Conservation (phyloP, 2,113 vertebrate species). For the Thymallus thymallus region DNA sequence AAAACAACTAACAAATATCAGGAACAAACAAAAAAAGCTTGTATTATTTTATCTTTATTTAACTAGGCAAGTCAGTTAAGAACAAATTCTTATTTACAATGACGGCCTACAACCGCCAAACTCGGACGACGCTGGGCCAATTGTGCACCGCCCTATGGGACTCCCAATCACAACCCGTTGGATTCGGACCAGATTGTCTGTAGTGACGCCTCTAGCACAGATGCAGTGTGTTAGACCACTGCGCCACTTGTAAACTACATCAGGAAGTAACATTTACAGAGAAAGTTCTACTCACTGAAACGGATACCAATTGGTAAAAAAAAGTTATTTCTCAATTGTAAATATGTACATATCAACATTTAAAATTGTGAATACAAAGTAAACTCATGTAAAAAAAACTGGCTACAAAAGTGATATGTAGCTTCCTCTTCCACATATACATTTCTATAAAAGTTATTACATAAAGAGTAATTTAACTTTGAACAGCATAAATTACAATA, state of each 20-base stretch:
- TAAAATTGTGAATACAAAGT: slow-evolving; percentile 1
- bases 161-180: too few relatives aligned
- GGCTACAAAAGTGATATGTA: background rate
- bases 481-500: slow-evolving; percentile 17
- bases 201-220: too few relatives aligned
- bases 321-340: slow-evolving; percentile 10
- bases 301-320: slow-evolving; percentile 8
- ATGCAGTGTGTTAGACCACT: too few relatives aligned
- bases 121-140: too few relatives aligned
- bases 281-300: slow-evolving; percentile 11
- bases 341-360: slow-evolving; percentile 20
- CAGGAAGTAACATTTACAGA: slow-evolving; percentile 41
- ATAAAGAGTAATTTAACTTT: slow-evolving; percentile 14
- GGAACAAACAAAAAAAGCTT: background rate
- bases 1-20: slow-evolving; percentile 31
- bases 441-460: slow-evolving; percentile 6
- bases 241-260: slow-evolving; percentile 1
- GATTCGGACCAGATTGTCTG: too few relatives aligned
- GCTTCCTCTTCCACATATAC: slow-evolving; percentile 3
- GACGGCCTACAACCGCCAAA: too few relatives aligned
- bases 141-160: too few relatives aligned
- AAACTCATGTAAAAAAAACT: too few relatives aligned
- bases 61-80: too few relatives aligned
- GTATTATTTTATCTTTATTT: too few relatives aligned
- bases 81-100: too few relatives aligned